These are phyloP conservation scores for Channa maculata DNA, from an alignment of 2,113 vertebrate genomes.

Conservation along the genomic window DNA sequence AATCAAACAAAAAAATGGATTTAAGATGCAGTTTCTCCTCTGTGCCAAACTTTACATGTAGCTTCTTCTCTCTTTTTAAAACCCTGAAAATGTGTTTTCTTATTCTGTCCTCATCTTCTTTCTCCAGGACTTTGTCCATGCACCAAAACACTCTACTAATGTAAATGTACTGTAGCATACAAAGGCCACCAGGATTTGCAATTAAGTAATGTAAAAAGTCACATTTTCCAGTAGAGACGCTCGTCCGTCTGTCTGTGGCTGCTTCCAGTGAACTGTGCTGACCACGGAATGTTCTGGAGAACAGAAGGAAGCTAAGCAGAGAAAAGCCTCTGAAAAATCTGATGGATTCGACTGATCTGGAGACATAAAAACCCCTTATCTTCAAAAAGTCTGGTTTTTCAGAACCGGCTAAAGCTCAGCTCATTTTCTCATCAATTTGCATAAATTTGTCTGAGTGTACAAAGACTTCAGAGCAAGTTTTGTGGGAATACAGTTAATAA, in stretches of 20 bases:
- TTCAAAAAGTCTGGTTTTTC: slow-evolving; percentile 31
- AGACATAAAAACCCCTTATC: slow-evolving; percentile 56
- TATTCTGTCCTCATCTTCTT: no score
- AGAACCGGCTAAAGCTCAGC: background rate
- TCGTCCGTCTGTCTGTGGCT: slow-evolving; percentile 35
- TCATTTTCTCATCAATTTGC: slow-evolving; percentile 34
- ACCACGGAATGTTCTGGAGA: slow-evolving; percentile 52
- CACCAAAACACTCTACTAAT: background rate
- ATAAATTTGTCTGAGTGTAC: slow-evolving; percentile 23
- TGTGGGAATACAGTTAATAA: background rate
- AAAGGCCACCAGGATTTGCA: background rate
- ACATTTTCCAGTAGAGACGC: slow-evolving; percentile 15
- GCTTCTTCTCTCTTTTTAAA: background rate
- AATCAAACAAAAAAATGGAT: background rate
- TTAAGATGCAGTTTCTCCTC: slow-evolving; percentile 4
- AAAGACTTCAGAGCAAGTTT: slow-evolving; percentile 5
- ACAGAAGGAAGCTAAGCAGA: slow-evolving; percentile 47
- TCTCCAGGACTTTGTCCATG: background rate
- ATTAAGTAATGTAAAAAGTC: slow-evolving; percentile 59
- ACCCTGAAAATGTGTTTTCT: no score
- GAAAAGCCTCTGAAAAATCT: slow-evolving; percentile 53
- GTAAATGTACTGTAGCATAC: slow-evolving; percentile 2
- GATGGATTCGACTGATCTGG: slow-evolving; percentile 37
- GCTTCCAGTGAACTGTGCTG: slow-evolving; percentile 39
- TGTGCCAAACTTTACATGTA: background rate